Conservation (phyloP, 2,888 invertebrate species). For the Aphelenchoides bicaudatus region DNA sequence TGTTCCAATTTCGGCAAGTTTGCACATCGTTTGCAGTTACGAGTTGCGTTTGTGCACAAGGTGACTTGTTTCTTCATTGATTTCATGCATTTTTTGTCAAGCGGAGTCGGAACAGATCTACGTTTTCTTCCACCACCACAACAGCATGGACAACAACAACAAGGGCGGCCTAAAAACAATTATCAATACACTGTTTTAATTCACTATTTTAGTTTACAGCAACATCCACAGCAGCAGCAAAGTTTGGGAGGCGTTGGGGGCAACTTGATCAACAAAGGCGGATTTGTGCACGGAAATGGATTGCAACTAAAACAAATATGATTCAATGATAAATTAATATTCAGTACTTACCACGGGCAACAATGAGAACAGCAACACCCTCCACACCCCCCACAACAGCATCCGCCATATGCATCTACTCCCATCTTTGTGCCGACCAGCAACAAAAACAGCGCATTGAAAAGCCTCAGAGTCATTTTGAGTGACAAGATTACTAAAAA, state of each 20-base stretch:
- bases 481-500: no score
- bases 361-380: constrained; percentile 15
- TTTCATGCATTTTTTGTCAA: neutral
- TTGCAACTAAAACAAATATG: constrained; percentile 4
- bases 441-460: no score
- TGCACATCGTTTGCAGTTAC: constrained; percentile 14
- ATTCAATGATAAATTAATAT: neutral
- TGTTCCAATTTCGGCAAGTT: neutral
- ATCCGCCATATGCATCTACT: constrained; percentile 9
- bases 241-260: constrained; percentile 15
- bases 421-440: no score
- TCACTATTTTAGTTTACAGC: neutral
- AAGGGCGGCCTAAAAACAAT: neutral
- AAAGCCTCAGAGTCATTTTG: no score
- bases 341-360: no score
- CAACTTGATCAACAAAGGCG: constrained; percentile 14
- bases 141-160: constrained; percentile 7
- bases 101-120: neutral
- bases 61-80: neutral
- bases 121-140: constrained; percentile 1
- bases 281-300: constrained; percentile 12
- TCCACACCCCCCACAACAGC: constrained; percentile 8
- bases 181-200: neutral
- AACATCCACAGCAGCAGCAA: constrained; percentile 6
- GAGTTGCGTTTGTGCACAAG: constrained; percentile 12